Percentiles rank a stretch among this genome's conserved stretches.
phyloP scores from a whole-genome alignment of 2,113 vertebrate species.

The Camelus dromedarius region DNA sequence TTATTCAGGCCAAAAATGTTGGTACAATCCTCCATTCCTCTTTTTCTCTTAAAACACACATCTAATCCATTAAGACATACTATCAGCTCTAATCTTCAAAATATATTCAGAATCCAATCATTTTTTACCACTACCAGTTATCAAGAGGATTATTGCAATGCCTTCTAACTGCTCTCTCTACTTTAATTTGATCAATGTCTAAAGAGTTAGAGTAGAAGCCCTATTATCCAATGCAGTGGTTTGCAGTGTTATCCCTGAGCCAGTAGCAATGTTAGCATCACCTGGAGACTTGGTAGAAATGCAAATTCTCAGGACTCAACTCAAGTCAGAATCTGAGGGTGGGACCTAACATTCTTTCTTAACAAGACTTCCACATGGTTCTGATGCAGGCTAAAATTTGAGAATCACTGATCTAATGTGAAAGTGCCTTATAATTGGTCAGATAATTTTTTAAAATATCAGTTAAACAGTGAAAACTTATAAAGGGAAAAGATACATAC shows the following conservation, averaged over 20 bases:
- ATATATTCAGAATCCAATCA: slow-evolving; percentile 7
- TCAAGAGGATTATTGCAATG: neutral
- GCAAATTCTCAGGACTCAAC: neutral
- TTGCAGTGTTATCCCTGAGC: neutral
- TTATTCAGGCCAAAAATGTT: slow-evolving; percentile 15
- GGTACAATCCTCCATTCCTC: neutral
- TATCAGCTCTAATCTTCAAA: neutral
- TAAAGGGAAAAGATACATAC: neutral
- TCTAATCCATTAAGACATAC: neutral
- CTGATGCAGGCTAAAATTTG: neutral
- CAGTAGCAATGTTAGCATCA: neutral
- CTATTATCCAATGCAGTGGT: neutral
- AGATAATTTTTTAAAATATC: neutral
- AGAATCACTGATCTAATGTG: neutral
- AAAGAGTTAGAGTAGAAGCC: neutral
- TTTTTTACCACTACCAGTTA: neutral
- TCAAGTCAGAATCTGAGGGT: neutral
- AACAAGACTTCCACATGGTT: neutral
- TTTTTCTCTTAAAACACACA: neutral
- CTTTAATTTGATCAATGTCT: neutral
- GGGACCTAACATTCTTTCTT: neutral
- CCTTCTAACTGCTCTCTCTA: neutral
- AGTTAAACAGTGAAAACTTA: slow-evolving; percentile 1
- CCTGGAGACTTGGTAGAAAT: neutral
- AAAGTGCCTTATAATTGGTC: neutral